phyloP scores from a whole-genome alignment of 2,797 vertebrate genomes.

The Sebastes kiyomatsui region DNA sequence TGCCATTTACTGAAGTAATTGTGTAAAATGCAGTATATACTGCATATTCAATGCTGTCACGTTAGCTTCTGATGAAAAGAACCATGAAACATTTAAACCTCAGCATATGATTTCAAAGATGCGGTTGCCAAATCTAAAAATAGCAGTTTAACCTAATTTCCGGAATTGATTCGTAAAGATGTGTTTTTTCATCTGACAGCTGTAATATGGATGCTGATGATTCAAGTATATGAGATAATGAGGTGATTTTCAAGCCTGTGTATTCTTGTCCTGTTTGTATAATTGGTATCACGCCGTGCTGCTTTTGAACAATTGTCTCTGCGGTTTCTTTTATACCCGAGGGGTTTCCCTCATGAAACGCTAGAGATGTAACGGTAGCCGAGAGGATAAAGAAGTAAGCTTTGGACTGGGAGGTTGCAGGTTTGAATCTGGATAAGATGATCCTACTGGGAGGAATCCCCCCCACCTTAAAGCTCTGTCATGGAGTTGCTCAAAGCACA shows the following conservation, averaged over 20 bases:
- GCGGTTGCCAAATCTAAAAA: constrained; percentile 11
- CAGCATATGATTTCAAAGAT: background rate
- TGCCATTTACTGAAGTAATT: background rate
- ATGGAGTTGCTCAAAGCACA: background rate
- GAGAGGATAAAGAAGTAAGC: background rate
- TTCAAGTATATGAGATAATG: background rate
- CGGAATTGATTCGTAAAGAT: background rate
- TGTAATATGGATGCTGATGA: background rate
- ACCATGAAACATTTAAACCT: background rate
- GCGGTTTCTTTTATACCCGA: background rate
- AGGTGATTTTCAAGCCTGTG: background rate
- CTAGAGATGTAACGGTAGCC: background rate
- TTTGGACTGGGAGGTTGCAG: background rate
- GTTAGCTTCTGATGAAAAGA: constrained; percentile 1
- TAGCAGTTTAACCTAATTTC: constrained; percentile 28
- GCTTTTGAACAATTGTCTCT: background rate
- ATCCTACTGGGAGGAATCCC: background rate
- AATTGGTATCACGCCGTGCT: constrained; percentile 22
- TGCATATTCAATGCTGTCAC: background rate
- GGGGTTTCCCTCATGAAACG: background rate
- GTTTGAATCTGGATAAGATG: background rate
- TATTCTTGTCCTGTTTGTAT: constrained; percentile 10
- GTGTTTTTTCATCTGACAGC: constrained; percentile 37
- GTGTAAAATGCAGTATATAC: background rate
- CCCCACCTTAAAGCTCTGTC: background rate